These are phyloP conservation scores for Eupelmus urozonus DNA, from an alignment of 2,888 invertebrate species.

Conservation along the genomic window DNA sequence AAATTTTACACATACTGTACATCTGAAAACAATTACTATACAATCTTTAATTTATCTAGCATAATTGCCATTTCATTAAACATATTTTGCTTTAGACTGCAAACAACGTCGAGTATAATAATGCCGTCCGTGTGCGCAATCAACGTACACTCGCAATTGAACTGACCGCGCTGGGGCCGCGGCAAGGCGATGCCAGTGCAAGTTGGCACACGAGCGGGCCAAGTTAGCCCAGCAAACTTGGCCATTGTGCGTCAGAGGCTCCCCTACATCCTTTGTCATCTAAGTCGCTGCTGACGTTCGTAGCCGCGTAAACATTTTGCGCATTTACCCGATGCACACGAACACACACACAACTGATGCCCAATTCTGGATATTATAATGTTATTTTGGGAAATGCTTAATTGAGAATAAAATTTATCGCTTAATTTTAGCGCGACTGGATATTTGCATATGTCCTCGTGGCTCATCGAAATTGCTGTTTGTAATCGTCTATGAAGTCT, in stretches of 20 bases:
- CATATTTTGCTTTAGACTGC: neutral
- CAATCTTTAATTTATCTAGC: too few relatives aligned
- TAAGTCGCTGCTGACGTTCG: slow-evolving; percentile 9
- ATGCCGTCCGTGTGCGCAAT: slow-evolving; percentile 28
- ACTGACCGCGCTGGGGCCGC: slow-evolving; percentile 2
- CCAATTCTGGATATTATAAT: neutral
- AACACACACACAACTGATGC: neutral
- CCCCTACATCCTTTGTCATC: slow-evolving; percentile 26
- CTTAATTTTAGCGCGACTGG: too few relatives aligned
- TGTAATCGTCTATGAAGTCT: neutral
- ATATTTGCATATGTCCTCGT: too few relatives aligned
- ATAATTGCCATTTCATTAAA: neutral
- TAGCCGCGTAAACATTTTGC: slow-evolving; percentile 32
- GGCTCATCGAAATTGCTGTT: neutral
- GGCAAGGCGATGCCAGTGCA: neutral
- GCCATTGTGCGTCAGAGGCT: slow-evolving; percentile 39
- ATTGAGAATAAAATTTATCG: too few relatives aligned
- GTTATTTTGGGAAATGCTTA: neutral
- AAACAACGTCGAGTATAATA: slow-evolving; percentile 4
- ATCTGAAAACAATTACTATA: too few relatives aligned
- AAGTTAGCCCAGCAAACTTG: slow-evolving; percentile 54
- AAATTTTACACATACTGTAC: too few relatives aligned
- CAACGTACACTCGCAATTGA: slow-evolving; percentile 25
- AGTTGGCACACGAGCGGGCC: neutral
- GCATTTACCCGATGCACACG: slow-evolving; percentile 10